Percentiles rank a stretch among this genome's conserved stretches.
Evolutionary conservation across 1,140 invertebrate species (phyloP).

Genomic region (Panulirus ornatus): DNA sequence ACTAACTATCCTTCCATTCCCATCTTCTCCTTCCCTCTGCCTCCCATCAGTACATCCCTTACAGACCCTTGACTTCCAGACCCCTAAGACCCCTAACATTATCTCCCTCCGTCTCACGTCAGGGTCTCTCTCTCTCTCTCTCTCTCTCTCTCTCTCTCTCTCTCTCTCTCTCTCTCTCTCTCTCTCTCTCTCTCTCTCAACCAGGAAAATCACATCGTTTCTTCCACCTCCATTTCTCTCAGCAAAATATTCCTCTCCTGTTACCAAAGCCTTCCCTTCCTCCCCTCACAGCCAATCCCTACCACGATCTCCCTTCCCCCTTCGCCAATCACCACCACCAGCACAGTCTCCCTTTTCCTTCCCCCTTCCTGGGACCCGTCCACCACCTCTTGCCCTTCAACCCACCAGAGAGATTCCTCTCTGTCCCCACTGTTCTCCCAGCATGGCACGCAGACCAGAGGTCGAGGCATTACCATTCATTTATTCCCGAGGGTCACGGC

Average conservation of each 20-base stretch:
- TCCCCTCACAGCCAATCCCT: too few relatives aligned
- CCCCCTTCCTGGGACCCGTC: not conserved
- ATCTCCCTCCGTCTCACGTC: too few relatives aligned
- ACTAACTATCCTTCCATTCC: not conserved
- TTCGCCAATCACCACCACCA: too few relatives aligned
- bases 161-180: not conserved
- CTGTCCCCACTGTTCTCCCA: not conserved
- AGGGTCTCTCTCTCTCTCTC: not conserved
- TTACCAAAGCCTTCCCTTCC: not conserved
- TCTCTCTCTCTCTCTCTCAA: not conserved
- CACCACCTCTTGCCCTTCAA: not conserved
- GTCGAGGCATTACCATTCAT: constrained; percentile 31
- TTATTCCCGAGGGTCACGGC: constrained; percentile 23
- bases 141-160: not conserved
- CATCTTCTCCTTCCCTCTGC: not conserved
- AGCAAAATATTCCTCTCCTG: too few relatives aligned
- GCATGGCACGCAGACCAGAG: not conserved
- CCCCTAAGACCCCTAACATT: too few relatives aligned
- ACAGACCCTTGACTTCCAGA: not conserved
- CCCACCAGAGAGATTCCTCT: not conserved
- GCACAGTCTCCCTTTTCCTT: not conserved
- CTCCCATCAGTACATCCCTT: too few relatives aligned
- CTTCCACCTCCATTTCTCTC: not conserved
- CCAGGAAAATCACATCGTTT: too few relatives aligned
- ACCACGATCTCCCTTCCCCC: too few relatives aligned